Evolutionary conservation across 1,140 invertebrate genomes (phyloP).

Genomic region (Cataglyphis hispanica): DNA sequence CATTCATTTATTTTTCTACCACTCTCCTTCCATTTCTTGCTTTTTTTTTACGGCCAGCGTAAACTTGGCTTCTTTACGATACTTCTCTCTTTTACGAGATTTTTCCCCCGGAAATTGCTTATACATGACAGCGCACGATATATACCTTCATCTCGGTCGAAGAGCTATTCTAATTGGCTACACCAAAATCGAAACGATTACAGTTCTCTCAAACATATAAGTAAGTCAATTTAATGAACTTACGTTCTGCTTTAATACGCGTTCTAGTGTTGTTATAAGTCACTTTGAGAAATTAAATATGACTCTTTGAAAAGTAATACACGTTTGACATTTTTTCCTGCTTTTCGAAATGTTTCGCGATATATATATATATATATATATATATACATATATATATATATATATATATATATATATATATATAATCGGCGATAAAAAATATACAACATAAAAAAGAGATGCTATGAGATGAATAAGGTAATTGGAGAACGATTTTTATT

Average conservation of each 20-base stretch:
- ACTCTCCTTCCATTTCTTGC: not conserved
- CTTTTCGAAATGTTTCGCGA: not conserved
- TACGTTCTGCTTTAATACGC: not conserved
- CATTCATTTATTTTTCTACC: conserved; percentile 31
- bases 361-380: too few relatives aligned
- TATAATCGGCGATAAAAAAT: not conserved
- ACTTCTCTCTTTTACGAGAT: conserved; percentile 8
- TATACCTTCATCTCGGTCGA: not conserved
- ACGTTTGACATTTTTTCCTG: not conserved
- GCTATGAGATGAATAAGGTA: not conserved
- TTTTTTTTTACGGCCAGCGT: conserved; percentile 32
- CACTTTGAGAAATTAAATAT: conserved; percentile 14
- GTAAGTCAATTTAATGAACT: conserved; percentile 24
- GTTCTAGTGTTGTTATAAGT: not conserved
- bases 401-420: too few relatives aligned
- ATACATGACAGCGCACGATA: not conserved
- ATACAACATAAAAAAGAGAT: not conserved
- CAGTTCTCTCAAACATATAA: not conserved
- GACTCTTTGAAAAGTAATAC: not conserved
- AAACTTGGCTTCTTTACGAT: conserved; percentile 59
- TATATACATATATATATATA: too few relatives aligned
- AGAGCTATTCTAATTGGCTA: conserved; percentile 34
- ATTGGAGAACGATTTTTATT: not conserved
- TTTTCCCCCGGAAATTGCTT: conserved; percentile 10
- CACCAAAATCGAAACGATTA: conserved; percentile 26